Percentiles rank a stretch among this genome's conserved stretches.
phyloP scores from a whole-genome alignment of 2,888 invertebrate species.

The Leucophora obtusa region DNA sequence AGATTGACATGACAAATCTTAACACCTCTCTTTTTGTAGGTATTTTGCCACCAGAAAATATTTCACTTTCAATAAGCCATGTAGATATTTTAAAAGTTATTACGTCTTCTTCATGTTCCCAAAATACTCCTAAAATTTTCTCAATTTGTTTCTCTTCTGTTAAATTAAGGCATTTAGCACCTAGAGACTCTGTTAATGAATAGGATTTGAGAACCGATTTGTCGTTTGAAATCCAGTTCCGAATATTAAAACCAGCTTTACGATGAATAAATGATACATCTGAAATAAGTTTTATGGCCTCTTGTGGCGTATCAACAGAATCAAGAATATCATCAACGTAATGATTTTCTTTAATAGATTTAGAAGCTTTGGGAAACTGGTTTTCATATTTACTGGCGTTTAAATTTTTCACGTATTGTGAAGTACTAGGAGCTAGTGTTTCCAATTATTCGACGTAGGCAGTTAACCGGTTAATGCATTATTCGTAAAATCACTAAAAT shows the following conservation, averaged over 20 bases:
- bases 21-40: background rate
- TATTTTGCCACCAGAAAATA: background rate
- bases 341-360: too few relatives aligned
- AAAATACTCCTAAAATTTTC: slow-evolving; percentile 51
- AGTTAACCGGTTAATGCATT: too few relatives aligned
- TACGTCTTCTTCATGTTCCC: slow-evolving; percentile 34
- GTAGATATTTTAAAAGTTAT: slow-evolving; percentile 46
- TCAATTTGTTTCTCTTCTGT: slow-evolving; percentile 23
- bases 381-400: too few relatives aligned
- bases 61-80: background rate
- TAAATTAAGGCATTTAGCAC: slow-evolving; percentile 21
- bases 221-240: slow-evolving; percentile 40
- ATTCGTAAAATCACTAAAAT: too few relatives aligned
- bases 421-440: too few relatives aligned
- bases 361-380: too few relatives aligned
- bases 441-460: too few relatives aligned
- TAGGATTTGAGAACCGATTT: background rate
- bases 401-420: too few relatives aligned
- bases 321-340: slow-evolving; percentile 50
- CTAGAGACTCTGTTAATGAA: background rate
- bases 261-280: slow-evolving; percentile 14
- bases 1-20: too few relatives aligned
- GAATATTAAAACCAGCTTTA: slow-evolving; percentile 34
- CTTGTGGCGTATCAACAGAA: slow-evolving; percentile 1
- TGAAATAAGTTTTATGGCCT: slow-evolving; percentile 10